Evolutionary conservation across 37 sponge, comb jelly and placozoan genomes (phyloP), one percentile per base, ranked within the genome.

Genomic region (Agelas oroides): DNA sequence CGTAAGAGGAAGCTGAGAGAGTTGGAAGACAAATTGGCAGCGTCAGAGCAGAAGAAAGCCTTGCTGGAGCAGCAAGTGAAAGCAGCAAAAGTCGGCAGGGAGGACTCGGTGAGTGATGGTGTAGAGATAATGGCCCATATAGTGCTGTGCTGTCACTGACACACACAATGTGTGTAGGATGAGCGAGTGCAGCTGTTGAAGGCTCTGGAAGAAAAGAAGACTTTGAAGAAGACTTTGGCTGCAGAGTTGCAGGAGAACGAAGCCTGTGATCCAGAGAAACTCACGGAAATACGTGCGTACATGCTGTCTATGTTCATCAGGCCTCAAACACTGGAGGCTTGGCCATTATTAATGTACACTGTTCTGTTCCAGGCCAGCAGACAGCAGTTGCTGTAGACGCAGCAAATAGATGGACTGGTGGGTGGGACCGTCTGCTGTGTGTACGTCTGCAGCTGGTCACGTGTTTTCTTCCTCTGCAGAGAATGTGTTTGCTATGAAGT

Each of bases 361-460:
- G n/a, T 3, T 63, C 15, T 55, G 13, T 23, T 59, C 57, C 53
- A 89, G 90, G 77, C 30, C 28, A 91, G 55, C 74, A 89, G 61
- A 88, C 89, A 1, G 71, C 20, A 30, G 67, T 87, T 70, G 95
- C 91, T 15, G 71, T 83, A 31, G 93, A 86, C 15, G 93, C 95
- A 39, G 84, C 95, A 33, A 98, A 98, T 73, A 85, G 99, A 85
- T 98, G 99, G 99, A 98, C 99, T 72, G 94, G 94, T 87, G 30
- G 35, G 73, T 25, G 0, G 20, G 19, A 32, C 5, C 80, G 67
- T 27, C 18, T 20, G 8, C 46, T 12, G 78, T 63, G 77, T 76
- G 77, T 31, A 30, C 21, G 46, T 12, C 46, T 46, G 46, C 46
- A 46, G n/a, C n/a, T n/a, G n/a, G n/a, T n/a, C n/a, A n/a, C n/a